Evolutionary conservation across 2,888 invertebrate genomes (phyloP).

Genomic region (Willowsia nigromaculata): DNA sequence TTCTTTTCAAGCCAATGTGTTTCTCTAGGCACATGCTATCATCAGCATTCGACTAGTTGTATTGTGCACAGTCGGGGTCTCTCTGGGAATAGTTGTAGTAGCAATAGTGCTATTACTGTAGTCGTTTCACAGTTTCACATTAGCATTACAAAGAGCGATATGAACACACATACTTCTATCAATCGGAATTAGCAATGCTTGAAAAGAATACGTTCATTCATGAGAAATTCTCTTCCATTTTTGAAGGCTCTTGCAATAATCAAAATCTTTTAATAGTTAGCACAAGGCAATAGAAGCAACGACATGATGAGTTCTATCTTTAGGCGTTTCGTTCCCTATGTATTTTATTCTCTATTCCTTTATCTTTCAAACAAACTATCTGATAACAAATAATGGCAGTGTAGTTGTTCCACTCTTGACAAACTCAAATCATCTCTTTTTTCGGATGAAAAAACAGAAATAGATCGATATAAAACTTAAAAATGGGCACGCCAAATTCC

Average conservation of each 20-base stretch:
- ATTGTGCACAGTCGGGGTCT: too few relatives aligned
- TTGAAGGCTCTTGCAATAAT: slow-evolving; percentile 52
- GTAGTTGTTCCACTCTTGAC: not conserved
- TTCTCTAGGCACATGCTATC: not conserved
- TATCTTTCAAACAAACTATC: slow-evolving; percentile 2
- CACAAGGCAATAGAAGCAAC: not conserved
- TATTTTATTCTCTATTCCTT: not conserved
- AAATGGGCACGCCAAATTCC: too few relatives aligned
- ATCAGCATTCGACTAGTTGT: not conserved
- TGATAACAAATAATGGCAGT: slow-evolving; percentile 22
- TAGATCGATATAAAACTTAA: not conserved
- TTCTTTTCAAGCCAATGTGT: slow-evolving; percentile 32
- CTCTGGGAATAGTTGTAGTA: too few relatives aligned
- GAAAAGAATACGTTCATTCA: slow-evolving; percentile 50
- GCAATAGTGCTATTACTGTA: not conserved
- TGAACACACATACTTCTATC: slow-evolving; percentile 38
- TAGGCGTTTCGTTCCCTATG: not conserved
- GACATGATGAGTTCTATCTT: not conserved
- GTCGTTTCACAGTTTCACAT: too few relatives aligned
- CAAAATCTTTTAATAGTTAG: slow-evolving; percentile 57
- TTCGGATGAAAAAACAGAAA: not conserved
- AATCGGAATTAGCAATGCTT: slow-evolving; percentile 46
- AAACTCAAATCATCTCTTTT: not conserved
- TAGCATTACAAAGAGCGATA: slow-evolving; percentile 49
- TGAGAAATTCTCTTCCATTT: slow-evolving; percentile 24